Evolutionary conservation across 1,140 invertebrate species (phyloP).

Genomic region (Drosophila navojoa): DNA sequence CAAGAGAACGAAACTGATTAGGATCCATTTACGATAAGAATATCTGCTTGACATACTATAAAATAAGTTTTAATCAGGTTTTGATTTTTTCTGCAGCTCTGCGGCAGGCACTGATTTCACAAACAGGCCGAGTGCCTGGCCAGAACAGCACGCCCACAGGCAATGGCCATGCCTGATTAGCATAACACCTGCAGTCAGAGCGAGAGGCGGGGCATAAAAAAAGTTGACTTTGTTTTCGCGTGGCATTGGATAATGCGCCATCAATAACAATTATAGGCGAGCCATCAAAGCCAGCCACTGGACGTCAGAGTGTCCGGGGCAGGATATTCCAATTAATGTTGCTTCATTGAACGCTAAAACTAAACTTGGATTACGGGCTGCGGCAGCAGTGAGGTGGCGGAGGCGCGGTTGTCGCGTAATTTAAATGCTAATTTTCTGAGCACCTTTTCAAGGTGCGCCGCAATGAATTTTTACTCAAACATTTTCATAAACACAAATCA

Average conservation of each 20-base stretch:
- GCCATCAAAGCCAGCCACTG: conserved; percentile 61
- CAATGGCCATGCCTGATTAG: conserved; percentile 13
- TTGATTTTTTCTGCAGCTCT: background rate
- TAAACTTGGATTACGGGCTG: conserved; percentile 1
- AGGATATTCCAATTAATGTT: conserved; percentile 75
- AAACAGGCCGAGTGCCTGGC: conserved; percentile 17
- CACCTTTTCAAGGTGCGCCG: conserved; percentile 58
- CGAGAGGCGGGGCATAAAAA: background rate
- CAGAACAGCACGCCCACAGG: background rate
- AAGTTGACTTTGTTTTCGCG: conserved; percentile 2
- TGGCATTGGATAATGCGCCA: conserved; percentile 61
- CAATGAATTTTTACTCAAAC: conserved; percentile 52
- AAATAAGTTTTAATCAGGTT: conserved; percentile 2
- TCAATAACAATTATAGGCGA: conserved; percentile 73
- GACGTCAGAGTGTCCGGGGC: conserved; percentile 57
- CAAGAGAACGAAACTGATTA: no score
- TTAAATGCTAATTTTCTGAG: conserved; percentile 74
- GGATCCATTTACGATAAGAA: background rate
- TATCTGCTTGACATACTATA: background rate
- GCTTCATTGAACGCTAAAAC: conserved; percentile 69
- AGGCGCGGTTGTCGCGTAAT: conserved; percentile 47
- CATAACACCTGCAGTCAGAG: conserved; percentile 28
- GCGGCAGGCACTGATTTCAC: conserved; percentile 2
- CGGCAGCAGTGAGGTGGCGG: background rate
- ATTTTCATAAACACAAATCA: conserved; percentile 77